Conservation (phyloP, 2,113 vertebrate species). For the Cheilinus undulatus region DNA sequence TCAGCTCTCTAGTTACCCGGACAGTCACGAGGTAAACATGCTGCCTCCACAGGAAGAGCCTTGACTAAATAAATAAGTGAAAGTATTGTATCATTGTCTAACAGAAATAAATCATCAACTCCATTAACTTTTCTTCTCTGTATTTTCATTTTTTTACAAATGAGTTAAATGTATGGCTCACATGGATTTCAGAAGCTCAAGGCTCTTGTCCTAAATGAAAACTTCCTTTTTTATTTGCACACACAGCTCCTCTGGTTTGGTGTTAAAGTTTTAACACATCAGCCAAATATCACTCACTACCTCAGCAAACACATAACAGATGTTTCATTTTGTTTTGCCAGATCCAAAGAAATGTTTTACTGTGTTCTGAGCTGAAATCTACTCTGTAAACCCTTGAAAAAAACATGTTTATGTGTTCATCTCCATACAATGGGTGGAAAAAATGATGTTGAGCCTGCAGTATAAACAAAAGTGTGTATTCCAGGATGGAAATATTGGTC, state of each 20-base stretch:
- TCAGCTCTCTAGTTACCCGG: background rate
- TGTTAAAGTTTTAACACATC: constrained; percentile 29
- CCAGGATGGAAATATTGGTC: constrained; percentile 40
- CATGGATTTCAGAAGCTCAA: background rate
- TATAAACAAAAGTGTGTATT: constrained; percentile 48
- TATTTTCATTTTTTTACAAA: too few species aligned
- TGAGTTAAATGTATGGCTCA: too few species aligned
- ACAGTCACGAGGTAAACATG: constrained; percentile 5
- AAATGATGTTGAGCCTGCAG: constrained; percentile 39
- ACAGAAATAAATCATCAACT: too few species aligned
- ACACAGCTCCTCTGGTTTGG: constrained; percentile 32
- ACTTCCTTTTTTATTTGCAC: constrained; percentile 42
- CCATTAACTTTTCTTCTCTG: too few species aligned
- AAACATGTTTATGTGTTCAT: constrained; percentile 56
- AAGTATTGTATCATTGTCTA: too few species aligned
- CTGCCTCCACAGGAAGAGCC: background rate
- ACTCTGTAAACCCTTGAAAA: constrained; percentile 42
- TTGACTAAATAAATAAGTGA: too few species aligned
- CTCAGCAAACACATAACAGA: background rate
- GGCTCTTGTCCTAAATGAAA: background rate
- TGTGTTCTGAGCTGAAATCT: constrained; percentile 8
- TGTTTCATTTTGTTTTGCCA: constrained; percentile 43
- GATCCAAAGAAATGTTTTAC: constrained; percentile 11
- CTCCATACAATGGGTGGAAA: constrained; percentile 53
- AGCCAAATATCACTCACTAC: constrained; percentile 27